Conservation (phyloP, 2,888 invertebrate genomes). For the Drosophila niveifrons region DNA sequence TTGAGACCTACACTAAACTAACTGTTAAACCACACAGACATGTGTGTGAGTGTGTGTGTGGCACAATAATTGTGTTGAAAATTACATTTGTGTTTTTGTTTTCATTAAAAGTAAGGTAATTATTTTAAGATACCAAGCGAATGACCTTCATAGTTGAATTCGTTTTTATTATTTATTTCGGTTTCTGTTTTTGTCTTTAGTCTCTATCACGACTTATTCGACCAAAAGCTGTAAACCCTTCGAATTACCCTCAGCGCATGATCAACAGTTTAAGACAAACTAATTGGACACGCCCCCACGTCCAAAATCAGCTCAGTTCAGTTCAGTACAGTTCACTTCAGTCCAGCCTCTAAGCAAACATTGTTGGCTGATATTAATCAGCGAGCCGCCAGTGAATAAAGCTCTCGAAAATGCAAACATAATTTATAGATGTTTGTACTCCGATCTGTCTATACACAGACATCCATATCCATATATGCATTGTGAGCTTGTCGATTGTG, state of each 20-base stretch:
- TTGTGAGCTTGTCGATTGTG: conserved; percentile 4
- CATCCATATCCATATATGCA: conserved; percentile 4
- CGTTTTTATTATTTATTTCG: conserved; percentile 31
- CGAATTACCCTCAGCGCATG: conserved; percentile 19
- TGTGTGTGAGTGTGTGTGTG: conserved; percentile 21
- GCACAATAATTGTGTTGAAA: conserved; percentile 69
- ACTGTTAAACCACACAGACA: conserved; percentile 16
- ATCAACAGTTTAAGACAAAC: conserved; percentile 48
- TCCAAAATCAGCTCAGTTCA: conserved; percentile 13
- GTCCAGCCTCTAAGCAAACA: conserved; percentile 24
- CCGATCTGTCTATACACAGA: not conserved
- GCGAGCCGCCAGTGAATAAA: conserved; percentile 30
- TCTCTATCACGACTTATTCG: conserved; percentile 11
- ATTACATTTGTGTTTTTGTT: conserved; percentile 59
- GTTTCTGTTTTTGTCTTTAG: not conserved
- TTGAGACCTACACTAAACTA: conserved; percentile 37
- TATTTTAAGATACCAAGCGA: conserved; percentile 67
- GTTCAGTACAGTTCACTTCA: not conserved
- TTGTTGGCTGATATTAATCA: conserved; percentile 42
- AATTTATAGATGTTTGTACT: conserved; percentile 30
- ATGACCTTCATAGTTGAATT: conserved; percentile 68
- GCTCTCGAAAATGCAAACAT: conserved; percentile 25
- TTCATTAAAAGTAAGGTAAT: conserved; percentile 70
- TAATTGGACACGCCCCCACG: conserved; percentile 60
- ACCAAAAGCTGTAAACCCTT: conserved; percentile 8